phyloP scores from a whole-genome alignment of 2,113 vertebrate genomes.

The Nothobranchius kuhntae region DNA sequence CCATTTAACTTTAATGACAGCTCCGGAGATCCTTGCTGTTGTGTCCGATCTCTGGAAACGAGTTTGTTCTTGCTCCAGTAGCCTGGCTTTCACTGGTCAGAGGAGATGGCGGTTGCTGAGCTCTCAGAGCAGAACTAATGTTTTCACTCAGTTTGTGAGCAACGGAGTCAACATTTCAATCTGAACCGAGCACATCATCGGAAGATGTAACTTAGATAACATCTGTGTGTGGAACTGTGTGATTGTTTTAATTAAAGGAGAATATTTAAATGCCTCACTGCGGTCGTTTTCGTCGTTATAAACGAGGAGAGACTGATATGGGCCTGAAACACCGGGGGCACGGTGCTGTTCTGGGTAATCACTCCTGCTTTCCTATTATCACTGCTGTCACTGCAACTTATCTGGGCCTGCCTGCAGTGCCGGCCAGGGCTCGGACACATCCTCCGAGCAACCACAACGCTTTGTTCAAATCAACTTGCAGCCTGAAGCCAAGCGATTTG shows the following conservation, averaged over 20 bases:
- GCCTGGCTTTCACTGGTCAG: constrained; percentile 10
- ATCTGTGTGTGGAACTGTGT: neutral
- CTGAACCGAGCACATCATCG: neutral
- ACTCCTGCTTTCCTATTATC: constrained; percentile 54
- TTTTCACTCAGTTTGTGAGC: no score
- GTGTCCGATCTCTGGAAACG: constrained; percentile 6
- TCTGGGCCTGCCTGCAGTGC: constrained; percentile 36
- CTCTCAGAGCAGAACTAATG: neutral
- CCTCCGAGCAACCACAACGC: constrained; percentile 47
- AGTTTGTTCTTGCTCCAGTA: neutral
- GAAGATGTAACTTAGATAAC: neutral
- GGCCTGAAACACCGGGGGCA: constrained; percentile 31
- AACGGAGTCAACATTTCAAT: no score
- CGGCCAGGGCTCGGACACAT: constrained; percentile 38
- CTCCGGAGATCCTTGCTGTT: neutral
- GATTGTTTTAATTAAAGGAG: neutral
- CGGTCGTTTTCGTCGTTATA: constrained; percentile 7
- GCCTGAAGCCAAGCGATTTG: constrained; percentile 56
- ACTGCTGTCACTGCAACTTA: constrained; percentile 64
- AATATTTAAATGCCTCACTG: neutral
- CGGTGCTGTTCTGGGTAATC: constrained; percentile 58
- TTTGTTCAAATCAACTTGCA: constrained; percentile 70
- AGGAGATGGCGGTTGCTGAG: constrained; percentile 20
- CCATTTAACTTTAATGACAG: neutral
- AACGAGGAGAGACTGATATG: constrained; percentile 33